Conservation (phyloP, 2,113 vertebrate genomes). For the Crocuta crocuta region DNA sequence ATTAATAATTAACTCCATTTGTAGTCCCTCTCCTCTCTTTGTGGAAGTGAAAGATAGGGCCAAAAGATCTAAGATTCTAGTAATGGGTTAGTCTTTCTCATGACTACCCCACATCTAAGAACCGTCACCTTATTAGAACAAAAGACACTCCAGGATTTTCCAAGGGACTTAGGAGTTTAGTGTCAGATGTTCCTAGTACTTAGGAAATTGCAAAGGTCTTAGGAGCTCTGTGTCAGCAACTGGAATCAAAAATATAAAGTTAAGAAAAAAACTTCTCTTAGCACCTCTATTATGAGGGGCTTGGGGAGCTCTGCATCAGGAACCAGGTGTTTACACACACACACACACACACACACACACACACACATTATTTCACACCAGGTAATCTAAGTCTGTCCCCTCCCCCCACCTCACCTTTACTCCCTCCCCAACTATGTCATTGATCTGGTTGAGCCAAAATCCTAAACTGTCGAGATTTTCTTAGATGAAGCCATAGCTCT, state of each 20-base stretch:
- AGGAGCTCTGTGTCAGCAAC: background rate
- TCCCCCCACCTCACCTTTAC: background rate
- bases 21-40: background rate
- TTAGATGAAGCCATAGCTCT: background rate
- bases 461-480: background rate
- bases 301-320: background rate
- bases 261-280: background rate
- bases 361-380: background rate
- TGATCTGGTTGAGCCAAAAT: background rate
- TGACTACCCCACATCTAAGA: background rate
- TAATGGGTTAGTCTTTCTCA: background rate
- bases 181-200: background rate
- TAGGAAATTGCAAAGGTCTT: background rate
- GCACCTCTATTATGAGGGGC: background rate
- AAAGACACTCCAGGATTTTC: background rate
- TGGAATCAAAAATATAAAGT: background rate
- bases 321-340: fast-evolving
- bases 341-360: background rate
- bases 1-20: background rate
- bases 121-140: background rate
- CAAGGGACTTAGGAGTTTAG: background rate
- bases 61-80: background rate
- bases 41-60: background rate
- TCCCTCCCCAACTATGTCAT: background rate
- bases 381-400: background rate